These are phyloP conservation scores for Murina feae DNA, from an alignment of 2,113 vertebrate species.

Conservation along the genomic window DNA sequence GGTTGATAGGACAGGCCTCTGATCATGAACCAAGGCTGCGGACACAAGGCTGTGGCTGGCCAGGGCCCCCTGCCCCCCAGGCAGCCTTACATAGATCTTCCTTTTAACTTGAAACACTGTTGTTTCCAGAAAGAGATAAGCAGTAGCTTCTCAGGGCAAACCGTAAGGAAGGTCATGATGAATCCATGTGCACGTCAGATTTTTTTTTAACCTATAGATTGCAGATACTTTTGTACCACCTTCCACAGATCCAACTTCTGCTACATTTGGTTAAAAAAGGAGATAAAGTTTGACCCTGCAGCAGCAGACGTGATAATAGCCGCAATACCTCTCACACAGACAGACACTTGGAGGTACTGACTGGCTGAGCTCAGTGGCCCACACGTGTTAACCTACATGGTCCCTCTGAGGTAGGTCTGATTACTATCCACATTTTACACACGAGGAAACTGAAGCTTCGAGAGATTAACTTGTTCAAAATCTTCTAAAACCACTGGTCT, in stretches of 20 bases:
- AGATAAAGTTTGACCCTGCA: not conserved
- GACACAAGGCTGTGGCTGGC: not conserved
- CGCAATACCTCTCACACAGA: rapidly evolving
- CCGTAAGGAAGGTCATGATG: not conserved
- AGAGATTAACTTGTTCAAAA: not conserved
- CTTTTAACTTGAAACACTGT: not conserved
- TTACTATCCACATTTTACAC: not conserved
- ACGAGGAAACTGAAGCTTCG: not conserved
- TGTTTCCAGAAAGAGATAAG: not conserved
- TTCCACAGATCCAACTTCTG: not conserved
- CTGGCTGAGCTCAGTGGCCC: not conserved
- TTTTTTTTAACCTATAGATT: not conserved
- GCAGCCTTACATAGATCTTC: not conserved
- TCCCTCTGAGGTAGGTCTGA: not conserved
- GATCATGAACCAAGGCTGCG: not conserved
- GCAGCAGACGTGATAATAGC: not conserved
- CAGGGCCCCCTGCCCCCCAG: not conserved
- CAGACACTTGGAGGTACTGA: rapidly evolving
- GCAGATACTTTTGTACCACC: not conserved
- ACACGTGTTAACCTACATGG: rapidly evolving
- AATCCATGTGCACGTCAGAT: not conserved
- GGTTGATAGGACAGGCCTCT: not conserved
- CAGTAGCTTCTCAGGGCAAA: not conserved
- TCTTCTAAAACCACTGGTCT: not conserved
- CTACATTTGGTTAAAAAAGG: not conserved